A percentile compares a stretch with the other conserved stretches of the same genome.
Conservation (phyloP, 2,113 vertebrate genomes). For the Ciconia boyciana region DNA sequence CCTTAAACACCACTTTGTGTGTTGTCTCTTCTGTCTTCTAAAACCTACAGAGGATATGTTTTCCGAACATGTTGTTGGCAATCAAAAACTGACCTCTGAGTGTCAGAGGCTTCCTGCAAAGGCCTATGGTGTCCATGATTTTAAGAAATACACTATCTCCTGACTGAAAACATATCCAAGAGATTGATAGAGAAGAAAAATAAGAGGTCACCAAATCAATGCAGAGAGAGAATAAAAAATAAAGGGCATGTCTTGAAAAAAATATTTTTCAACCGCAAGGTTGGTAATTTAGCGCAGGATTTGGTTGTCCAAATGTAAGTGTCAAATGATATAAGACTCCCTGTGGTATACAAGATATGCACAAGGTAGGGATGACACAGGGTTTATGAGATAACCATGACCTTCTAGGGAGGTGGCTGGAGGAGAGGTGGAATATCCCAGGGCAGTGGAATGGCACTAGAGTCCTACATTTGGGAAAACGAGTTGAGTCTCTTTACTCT, state of each 20-base stretch:
- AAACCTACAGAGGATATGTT: neutral
- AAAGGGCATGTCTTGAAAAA: neutral
- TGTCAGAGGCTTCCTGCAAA: neutral
- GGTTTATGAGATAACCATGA: neutral
- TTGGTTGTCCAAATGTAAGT: neutral
- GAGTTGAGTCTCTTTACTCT: neutral
- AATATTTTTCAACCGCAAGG: neutral
- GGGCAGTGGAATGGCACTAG: neutral
- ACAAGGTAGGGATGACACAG: neutral
- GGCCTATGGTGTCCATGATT: neutral
- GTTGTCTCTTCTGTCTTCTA: neutral
- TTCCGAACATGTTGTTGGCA: fast-evolving
- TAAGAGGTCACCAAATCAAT: neutral
- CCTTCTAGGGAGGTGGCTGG: neutral
- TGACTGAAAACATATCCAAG: neutral
- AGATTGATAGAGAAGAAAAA: neutral
- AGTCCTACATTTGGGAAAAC: neutral
- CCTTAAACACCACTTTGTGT: neutral
- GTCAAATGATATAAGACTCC: neutral
- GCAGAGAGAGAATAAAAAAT: neutral
- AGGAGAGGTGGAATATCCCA: neutral
- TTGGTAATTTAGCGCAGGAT: neutral
- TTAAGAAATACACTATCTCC: neutral
- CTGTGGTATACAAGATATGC: neutral
- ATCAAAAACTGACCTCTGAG: neutral